Evolutionary conservation across 2,113 vertebrate genomes (phyloP).

Genomic region (Isichthys henryi): DNA sequence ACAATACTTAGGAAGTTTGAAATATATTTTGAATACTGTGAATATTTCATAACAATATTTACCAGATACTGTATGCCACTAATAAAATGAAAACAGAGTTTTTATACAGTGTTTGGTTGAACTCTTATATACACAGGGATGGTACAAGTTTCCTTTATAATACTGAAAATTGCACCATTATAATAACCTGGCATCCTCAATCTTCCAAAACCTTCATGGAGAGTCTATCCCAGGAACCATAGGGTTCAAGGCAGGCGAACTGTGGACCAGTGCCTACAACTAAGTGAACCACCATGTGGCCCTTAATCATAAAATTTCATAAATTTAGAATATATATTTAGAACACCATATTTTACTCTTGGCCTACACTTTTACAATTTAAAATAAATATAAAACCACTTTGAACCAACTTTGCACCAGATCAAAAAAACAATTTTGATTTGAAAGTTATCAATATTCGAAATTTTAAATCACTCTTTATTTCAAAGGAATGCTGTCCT

Average conservation of each 20-base stretch:
- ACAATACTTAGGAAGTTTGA: background rate
- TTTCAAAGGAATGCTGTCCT: conserved; percentile 22
- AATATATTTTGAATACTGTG: background rate
- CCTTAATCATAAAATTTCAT: background rate
- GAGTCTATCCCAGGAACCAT: background rate
- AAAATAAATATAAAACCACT: background rate
- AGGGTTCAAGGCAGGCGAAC: background rate
- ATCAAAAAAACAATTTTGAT: background rate
- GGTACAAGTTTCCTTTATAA: background rate
- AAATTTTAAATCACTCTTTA: background rate
- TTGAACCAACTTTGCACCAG: background rate
- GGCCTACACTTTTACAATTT: background rate
- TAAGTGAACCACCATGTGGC: background rate
- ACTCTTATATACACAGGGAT: background rate
- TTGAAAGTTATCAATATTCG: background rate
- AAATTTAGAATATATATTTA: background rate
- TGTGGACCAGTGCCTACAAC: background rate
- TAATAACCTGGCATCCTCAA: background rate
- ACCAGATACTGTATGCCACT: background rate
- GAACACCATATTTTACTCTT: background rate
- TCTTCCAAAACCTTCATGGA: background rate
- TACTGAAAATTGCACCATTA: background rate
- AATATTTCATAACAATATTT: background rate
- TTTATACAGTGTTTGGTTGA: background rate
- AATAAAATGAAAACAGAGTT: background rate